These are phyloP conservation scores for Cerastis leucographa DNA, from an alignment of 2,888 invertebrate genomes.

Conservation along the genomic window DNA sequence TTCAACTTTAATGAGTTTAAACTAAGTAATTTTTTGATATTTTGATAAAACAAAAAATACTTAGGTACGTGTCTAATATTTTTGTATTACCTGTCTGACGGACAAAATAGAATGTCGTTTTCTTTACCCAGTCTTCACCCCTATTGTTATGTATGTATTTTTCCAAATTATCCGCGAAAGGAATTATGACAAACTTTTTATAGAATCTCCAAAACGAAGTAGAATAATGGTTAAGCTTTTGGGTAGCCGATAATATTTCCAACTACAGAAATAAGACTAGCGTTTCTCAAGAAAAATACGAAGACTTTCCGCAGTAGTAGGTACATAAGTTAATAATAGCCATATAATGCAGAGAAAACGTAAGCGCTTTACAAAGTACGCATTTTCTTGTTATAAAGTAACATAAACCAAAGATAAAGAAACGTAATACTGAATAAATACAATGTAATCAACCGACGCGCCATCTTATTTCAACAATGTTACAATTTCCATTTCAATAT, in stretches of 20 bases:
- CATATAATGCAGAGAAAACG: constrained; percentile 1
- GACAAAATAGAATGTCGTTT: too few species aligned
- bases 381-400: constrained; percentile 18
- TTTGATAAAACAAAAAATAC: too few species aligned
- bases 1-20: too few species aligned
- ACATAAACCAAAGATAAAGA: constrained; percentile 38
- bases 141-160: too few species aligned
- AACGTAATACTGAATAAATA: constrained; percentile 32
- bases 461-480: constrained; percentile 23
- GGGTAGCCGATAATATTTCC: not conserved
- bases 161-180: not conserved
- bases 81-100: too few species aligned
- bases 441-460: constrained; percentile 36
- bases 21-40: too few species aligned
- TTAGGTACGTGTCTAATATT: too few species aligned
- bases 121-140: too few species aligned
- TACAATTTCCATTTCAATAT: constrained; percentile 41
- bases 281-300: not conserved
- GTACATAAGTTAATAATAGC: constrained; percentile 9
- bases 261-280: not conserved
- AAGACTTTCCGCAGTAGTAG: constrained; percentile 2
- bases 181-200: not conserved
- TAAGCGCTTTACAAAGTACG: not conserved
- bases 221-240: not conserved
- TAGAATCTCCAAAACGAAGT: not conserved